phyloP scores from a whole-genome alignment of 2,888 invertebrate species.

The Cylloceria caligata region DNA sequence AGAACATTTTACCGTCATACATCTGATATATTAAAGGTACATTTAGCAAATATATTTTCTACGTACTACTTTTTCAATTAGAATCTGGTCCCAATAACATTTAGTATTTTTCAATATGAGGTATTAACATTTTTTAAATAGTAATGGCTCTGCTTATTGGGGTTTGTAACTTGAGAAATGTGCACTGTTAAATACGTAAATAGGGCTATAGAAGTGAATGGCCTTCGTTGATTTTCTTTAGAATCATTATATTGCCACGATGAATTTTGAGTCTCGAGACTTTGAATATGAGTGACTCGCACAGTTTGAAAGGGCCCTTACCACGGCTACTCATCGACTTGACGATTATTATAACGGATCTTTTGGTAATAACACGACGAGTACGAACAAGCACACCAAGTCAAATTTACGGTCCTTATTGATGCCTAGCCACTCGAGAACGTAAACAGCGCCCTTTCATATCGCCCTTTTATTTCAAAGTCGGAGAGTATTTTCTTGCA shows the following conservation, averaged over 20 bases:
- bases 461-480: constrained; percentile 47
- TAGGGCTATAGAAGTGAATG: constrained; percentile 1
- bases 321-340: background rate
- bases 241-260: constrained; percentile 24
- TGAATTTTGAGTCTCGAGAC: background rate
- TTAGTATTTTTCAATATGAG: background rate
- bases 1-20: no score
- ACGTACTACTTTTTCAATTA: background rate
- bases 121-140: background rate
- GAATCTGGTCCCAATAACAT: background rate
- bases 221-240: background rate
- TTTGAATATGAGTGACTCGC: background rate
- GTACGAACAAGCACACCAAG: constrained; percentile 14
- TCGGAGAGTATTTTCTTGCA: constrained; percentile 42
- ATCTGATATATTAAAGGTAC: no score
- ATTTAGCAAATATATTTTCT: background rate
- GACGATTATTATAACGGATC: constrained; percentile 29
- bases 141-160: background rate
- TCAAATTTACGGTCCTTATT: constrained; percentile 54
- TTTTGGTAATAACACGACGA: background rate
- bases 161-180: background rate
- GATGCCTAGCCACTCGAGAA: constrained; percentile 44
- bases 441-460: constrained; percentile 56
- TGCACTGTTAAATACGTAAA: background rate
- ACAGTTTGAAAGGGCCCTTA: background rate